Conservation (phyloP, 2,113 vertebrate species). For the Epinephelus fuscoguttatus region DNA sequence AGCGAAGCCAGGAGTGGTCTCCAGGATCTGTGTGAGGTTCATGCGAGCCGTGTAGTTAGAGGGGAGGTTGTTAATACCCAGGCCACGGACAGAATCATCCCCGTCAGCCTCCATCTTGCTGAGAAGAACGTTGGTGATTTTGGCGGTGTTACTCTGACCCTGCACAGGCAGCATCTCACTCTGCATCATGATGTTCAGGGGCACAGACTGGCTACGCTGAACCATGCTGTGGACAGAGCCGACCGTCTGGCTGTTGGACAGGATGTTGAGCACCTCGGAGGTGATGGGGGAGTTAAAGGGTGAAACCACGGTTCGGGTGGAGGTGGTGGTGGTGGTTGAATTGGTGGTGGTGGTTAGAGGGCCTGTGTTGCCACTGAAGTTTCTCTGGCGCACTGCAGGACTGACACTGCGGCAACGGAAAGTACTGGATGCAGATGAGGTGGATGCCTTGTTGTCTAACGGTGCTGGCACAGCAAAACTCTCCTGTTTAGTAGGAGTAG, state of each 20-base stretch:
- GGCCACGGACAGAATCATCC: slow-evolving; percentile 94
- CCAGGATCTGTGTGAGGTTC: slow-evolving; percentile 99
- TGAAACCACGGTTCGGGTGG: slow-evolving; percentile 87
- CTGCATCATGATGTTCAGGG: slow-evolving; percentile 98
- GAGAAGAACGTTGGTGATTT: slow-evolving; percentile 97
- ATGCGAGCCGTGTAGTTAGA: slow-evolving; percentile 98
- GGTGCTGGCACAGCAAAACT: slow-evolving; percentile 98
- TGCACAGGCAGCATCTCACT: slow-evolving; percentile 93
- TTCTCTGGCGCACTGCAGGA: slow-evolving; percentile 95
- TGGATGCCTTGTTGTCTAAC: slow-evolving; percentile 91
- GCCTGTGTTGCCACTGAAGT: slow-evolving; percentile 92
- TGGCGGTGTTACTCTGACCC: slow-evolving; percentile 91
- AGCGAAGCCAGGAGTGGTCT: slow-evolving; percentile 87
- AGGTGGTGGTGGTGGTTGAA: slow-evolving; percentile 80
- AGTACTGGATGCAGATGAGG: slow-evolving; percentile 86
- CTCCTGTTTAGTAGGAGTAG: slow-evolving; percentile 92
- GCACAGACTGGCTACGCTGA: slow-evolving; percentile 97
- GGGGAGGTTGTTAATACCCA: slow-evolving; percentile 97
- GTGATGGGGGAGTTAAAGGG: slow-evolving; percentile 93
- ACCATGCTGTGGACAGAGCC: slow-evolving; percentile 92
- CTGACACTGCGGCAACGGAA: slow-evolving; percentile 98
- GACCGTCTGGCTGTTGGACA: slow-evolving; percentile 88
- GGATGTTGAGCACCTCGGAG: slow-evolving; percentile 90
- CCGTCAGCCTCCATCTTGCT: slow-evolving; percentile 97
- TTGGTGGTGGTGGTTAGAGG: slow-evolving; percentile 84